Conservation (phyloP, 1,140 invertebrate genomes). For the Drosophila subobscura region DNA sequence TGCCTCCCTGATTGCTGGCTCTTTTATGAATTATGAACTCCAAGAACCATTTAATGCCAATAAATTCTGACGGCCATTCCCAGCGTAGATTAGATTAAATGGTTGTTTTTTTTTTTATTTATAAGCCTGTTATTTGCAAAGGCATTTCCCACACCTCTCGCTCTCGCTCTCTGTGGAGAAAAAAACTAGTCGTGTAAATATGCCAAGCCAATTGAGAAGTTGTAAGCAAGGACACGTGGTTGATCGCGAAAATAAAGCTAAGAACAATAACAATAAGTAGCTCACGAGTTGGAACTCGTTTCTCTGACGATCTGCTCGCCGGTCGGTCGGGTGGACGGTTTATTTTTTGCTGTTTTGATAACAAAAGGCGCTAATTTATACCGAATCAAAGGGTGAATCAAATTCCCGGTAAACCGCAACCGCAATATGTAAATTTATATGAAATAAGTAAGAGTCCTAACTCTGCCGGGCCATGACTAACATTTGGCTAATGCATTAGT, state of each 20-base stretch:
- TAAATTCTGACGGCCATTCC: no score
- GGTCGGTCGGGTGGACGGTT: constrained; percentile 2
- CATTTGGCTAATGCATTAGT: no score
- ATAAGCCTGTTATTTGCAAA: constrained; percentile 36
- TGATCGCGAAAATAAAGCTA: no score
- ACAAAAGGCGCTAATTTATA: constrained; percentile 67
- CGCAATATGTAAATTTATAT: no score
- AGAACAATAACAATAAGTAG: neutral
- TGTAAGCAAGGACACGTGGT: no score
- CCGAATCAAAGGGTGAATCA: constrained; percentile 17
- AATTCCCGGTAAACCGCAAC: constrained; percentile 38
- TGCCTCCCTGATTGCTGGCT: neutral
- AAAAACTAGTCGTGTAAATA: no score
- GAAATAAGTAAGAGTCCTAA: no score
- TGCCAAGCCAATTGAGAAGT: no score
- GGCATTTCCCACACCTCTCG: constrained; percentile 24
- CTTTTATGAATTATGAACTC: neutral
- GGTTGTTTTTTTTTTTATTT: no score
- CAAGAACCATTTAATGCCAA: no score
- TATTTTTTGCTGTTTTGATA: constrained; percentile 49
- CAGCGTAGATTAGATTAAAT: constrained; percentile 43
- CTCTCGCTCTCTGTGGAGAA: no score
- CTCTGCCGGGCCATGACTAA: no score
- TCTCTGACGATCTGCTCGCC: constrained; percentile 1
- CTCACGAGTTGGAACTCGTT: constrained; percentile 5